phyloP scores from a whole-genome alignment of 1,140 invertebrate genomes.

The Brachionus manjavacas region DNA sequence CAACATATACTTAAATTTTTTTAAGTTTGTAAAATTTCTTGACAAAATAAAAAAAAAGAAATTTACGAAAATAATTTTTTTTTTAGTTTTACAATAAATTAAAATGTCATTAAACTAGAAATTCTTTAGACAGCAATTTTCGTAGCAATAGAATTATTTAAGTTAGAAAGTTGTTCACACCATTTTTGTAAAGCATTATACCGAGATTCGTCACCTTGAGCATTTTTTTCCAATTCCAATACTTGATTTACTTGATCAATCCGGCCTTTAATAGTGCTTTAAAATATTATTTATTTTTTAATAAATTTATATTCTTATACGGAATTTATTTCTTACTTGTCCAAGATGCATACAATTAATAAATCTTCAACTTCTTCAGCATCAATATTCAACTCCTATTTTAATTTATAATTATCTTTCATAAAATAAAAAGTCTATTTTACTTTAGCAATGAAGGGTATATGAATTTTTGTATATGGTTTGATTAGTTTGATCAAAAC shows the following conservation, averaged over 20 bases:
- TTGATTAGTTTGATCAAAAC: constrained; percentile 94
- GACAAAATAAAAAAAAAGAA: neutral
- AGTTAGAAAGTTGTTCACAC: constrained; percentile 79
- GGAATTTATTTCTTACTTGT: constrained; percentile 61
- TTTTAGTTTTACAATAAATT: constrained; percentile 29
- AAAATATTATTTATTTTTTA: too few relatives aligned
- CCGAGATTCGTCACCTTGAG: constrained; percentile 69
- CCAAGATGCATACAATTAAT: constrained; percentile 95
- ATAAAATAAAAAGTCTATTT: constrained; percentile 30
- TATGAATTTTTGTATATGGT: constrained; percentile 94
- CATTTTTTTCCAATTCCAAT: constrained; percentile 69
- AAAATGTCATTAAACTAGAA: constrained; percentile 3
- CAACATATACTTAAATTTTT: neutral
- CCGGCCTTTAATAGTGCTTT: constrained; percentile 85
- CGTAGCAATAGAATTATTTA: constrained; percentile 78
- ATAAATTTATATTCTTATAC: too few relatives aligned
- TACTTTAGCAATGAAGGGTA: constrained; percentile 88
- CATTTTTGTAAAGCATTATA: constrained; percentile 92
- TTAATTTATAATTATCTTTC: neutral
- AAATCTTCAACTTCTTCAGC: constrained; percentile 90
- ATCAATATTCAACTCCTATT: constrained; percentile 84
- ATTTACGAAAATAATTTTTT: neutral
- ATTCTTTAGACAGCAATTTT: constrained; percentile 55
- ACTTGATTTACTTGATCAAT: constrained; percentile 96
- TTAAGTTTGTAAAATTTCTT: neutral